These are phyloP conservation scores for Mythimna loreyi DNA, from an alignment of 2,888 invertebrate genomes.

Conservation along the genomic window DNA sequence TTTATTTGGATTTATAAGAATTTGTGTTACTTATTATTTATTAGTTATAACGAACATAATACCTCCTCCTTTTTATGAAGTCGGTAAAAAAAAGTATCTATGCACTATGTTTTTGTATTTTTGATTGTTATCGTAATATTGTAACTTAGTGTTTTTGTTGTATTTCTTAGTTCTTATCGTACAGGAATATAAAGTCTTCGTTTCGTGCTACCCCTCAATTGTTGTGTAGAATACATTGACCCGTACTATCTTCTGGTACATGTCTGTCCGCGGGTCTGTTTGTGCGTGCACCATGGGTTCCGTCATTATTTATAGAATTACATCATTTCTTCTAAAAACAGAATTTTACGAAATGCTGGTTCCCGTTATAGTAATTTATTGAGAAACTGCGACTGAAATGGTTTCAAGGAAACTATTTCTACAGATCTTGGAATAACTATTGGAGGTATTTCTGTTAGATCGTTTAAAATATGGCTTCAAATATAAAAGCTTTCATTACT, in stretches of 20 bases:
- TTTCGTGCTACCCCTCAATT: constrained; percentile 23
- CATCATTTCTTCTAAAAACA: constrained; percentile 58
- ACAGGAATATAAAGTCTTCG: not conserved
- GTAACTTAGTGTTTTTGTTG: not conserved
- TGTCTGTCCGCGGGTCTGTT: constrained; percentile 75
- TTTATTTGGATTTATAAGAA: constrained; percentile 5
- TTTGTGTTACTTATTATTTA: not conserved
- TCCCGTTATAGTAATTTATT: constrained; percentile 44
- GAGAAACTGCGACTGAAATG: constrained; percentile 24
- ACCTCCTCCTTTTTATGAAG: too few species aligned
- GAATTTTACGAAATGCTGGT: constrained; percentile 45
- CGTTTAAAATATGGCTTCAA: constrained; percentile 5
- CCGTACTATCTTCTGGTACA: constrained; percentile 71
- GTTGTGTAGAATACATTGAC: constrained; percentile 62
- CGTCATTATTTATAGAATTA: constrained; percentile 65
- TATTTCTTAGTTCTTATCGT: not conserved
- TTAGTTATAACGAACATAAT: too few species aligned
- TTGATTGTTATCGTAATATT: not conserved
- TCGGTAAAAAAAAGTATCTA: not conserved
- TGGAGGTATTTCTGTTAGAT: not conserved
- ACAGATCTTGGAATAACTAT: constrained; percentile 22
- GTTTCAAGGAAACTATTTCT: constrained; percentile 30
- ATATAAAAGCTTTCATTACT: not conserved
- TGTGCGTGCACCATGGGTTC: constrained; percentile 55
- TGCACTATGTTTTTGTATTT: not conserved